Conservation (phyloP, 2,113 vertebrate genomes). For the Regulus satrapa region DNA sequence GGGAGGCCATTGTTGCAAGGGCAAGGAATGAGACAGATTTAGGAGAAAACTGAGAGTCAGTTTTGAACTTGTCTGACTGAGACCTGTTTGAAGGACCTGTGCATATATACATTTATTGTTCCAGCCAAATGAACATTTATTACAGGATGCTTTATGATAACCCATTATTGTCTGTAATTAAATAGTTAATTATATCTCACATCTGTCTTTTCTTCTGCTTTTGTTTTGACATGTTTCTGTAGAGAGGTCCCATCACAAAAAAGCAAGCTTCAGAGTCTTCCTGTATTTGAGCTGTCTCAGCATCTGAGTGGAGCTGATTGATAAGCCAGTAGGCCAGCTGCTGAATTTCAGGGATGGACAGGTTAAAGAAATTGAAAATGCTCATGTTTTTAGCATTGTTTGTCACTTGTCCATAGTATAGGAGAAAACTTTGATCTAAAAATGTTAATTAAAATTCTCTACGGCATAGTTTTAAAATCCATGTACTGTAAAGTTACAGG, state of each 20-base stretch:
- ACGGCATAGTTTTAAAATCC: neutral
- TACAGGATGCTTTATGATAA: neutral
- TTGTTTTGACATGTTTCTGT: neutral
- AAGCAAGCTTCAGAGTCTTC: neutral
- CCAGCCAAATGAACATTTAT: neutral
- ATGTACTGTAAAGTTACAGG: neutral
- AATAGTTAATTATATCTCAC: neutral
- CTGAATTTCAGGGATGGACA: neutral
- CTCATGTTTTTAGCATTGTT: neutral
- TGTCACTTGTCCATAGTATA: neutral
- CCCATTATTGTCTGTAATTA: neutral
- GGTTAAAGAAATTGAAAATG: neutral
- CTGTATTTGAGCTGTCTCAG: neutral
- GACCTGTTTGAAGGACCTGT: neutral
- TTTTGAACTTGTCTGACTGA: neutral
- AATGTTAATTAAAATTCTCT: neutral
- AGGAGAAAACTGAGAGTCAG: neutral
- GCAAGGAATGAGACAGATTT: neutral
- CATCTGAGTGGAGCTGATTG: neutral
- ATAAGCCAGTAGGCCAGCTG: neutral
- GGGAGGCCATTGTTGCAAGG: neutral
- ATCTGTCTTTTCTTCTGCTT: neutral
- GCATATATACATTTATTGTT: neutral
- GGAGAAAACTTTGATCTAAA: neutral
- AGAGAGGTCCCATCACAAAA: neutral